Conservation (phyloP, 2,113 vertebrate species). For the Strix aluco region DNA sequence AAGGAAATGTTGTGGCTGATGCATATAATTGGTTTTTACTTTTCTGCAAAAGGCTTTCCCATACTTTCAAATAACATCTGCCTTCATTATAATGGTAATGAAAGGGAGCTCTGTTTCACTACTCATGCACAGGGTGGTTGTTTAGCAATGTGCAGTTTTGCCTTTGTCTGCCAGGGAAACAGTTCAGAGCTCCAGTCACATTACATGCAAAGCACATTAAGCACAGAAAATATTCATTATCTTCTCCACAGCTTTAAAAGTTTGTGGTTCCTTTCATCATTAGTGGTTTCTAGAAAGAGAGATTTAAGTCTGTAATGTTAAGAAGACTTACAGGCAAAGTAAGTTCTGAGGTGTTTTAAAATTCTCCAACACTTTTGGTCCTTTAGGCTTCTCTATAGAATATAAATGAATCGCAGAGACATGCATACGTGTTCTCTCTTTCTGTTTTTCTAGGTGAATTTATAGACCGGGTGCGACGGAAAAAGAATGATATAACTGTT, state of each 20-base stretch:
- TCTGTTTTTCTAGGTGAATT: slow-evolving; percentile 82
- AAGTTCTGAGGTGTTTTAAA: not conserved
- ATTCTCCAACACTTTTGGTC: not conserved
- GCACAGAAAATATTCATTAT: not conserved
- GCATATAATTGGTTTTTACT: not conserved
- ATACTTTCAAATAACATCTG: not conserved
- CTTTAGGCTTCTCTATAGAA: not conserved
- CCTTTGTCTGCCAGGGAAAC: not conserved
- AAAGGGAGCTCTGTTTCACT: not conserved
- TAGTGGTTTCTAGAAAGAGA: not conserved
- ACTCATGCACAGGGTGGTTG: rapidly evolving
- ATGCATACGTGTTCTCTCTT: not conserved
- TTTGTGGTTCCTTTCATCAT: not conserved
- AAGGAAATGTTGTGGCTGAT: not conserved
- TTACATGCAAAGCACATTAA: not conserved
- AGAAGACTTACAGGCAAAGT: not conserved
- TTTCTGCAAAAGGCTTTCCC: not conserved
- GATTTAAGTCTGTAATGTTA: not conserved
- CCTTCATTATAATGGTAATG: not conserved
- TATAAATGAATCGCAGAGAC: not conserved
- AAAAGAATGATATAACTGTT: slow-evolving; percentile 80
- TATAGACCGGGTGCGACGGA: slow-evolving; percentile 82
- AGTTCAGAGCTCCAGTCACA: not conserved
- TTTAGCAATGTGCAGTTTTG: not conserved
- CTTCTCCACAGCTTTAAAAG: not conserved